Percentiles rank a stretch among this genome's conserved stretches.
Conservation (phyloP, 2,888 invertebrate species). For the Megalurothrips usitatus region DNA sequence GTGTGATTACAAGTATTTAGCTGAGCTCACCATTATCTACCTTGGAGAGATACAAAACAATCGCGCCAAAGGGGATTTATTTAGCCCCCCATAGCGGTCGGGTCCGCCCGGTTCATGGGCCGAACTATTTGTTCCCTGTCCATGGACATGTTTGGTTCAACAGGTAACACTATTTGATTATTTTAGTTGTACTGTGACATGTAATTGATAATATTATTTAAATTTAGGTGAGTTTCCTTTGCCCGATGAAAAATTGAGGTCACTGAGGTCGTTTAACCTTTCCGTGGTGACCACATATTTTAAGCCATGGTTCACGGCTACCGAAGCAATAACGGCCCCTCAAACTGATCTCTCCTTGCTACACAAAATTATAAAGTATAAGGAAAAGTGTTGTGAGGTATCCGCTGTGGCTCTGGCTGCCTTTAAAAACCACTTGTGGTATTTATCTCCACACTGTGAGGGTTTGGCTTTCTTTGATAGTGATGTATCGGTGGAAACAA, state of each 20-base stretch:
- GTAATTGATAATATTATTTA: neutral
- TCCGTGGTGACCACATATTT: neutral
- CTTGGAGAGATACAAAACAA: too few relatives aligned
- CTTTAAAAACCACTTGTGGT: neutral
- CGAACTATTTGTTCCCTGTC: neutral
- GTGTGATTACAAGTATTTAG: too few relatives aligned
- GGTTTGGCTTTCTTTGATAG: neutral
- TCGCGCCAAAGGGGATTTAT: too few relatives aligned
- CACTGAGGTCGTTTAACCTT: neutral
- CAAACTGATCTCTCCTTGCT: neutral
- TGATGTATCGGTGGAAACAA: neutral
- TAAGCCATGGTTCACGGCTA: neutral
- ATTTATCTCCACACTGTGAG: neutral
- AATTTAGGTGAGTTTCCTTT: neutral
- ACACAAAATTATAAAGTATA: neutral
- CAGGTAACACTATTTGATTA: neutral
- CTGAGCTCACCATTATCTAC: too few relatives aligned
- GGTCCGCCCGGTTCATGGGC: neutral
- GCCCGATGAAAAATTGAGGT: neutral
- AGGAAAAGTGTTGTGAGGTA: too few relatives aligned
- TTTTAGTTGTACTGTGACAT: neutral
- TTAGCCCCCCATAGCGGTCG: neutral
- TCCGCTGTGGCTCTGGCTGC: too few relatives aligned
- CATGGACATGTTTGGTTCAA: neutral
- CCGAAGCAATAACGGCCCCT: neutral